phyloP scores from a whole-genome alignment of 2,113 vertebrate genomes.

The Etheostoma cragini region DNA sequence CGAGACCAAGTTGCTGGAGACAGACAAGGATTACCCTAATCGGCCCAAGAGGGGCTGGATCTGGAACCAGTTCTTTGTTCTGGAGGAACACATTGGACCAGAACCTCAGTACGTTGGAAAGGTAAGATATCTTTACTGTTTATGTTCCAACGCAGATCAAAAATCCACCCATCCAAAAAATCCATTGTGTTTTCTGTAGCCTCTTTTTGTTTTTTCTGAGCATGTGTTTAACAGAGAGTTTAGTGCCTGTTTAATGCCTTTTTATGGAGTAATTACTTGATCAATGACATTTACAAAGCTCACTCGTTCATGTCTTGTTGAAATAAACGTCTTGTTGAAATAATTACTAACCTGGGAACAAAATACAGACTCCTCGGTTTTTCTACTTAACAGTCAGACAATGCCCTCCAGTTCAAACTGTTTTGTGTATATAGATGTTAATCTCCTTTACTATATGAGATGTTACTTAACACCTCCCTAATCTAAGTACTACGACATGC shows the following conservation, averaged over 20 bases:
- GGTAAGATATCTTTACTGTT: slow-evolving; percentile 79
- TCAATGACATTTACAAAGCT: background rate
- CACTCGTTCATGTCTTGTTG: background rate
- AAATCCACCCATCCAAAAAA: background rate
- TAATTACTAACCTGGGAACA: background rate
- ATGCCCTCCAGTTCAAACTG: no score
- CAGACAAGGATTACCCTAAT: slow-evolving; percentile 91
- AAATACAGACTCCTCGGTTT: background rate
- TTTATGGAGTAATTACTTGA: background rate
- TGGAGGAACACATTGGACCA: slow-evolving; percentile 96
- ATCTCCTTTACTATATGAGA: no score
- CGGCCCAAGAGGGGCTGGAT: slow-evolving; percentile 95
- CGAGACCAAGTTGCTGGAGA: slow-evolving; percentile 87
- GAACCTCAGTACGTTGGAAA: slow-evolving; percentile 95
- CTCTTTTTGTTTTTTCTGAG: background rate
- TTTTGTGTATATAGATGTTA: no score
- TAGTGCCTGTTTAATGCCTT: background rate
- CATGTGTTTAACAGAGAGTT: background rate
- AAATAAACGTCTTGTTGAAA: background rate
- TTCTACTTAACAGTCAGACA: no score
- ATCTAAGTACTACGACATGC: no score
- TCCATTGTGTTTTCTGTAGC: background rate
- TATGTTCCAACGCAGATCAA: background rate
- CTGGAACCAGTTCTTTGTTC: slow-evolving; percentile 98
- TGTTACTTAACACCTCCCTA: no score